Percentiles rank a stretch among this genome's conserved stretches.
Evolutionary conservation across 2,888 invertebrate genomes (phyloP).

Genomic region (Charanyca ferruginea): DNA sequence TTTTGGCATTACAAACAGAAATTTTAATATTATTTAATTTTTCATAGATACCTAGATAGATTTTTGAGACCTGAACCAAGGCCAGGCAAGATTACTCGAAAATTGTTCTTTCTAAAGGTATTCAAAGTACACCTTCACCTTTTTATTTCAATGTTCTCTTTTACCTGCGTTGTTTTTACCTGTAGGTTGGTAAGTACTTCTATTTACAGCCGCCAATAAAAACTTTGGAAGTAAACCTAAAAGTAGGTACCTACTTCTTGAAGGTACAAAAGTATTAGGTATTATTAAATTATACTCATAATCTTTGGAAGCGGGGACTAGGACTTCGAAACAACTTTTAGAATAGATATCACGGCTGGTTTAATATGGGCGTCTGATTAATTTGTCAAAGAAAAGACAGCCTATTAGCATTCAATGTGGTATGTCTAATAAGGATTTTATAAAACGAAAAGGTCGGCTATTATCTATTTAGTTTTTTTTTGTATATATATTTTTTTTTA

Average conservation of each 20-base stretch:
- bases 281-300: slow-evolving; percentile 17
- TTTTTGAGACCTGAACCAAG: not conserved
- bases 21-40: too few relatives aligned
- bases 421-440: too few relatives aligned
- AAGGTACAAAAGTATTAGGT: slow-evolving; percentile 23
- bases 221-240: slow-evolving; percentile 22
- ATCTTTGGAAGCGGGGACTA: not conserved
- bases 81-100: not conserved
- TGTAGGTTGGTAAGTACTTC: slow-evolving; percentile 6
- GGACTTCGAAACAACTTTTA: not conserved
- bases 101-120: slow-evolving; percentile 2
- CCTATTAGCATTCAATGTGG: not conserved
- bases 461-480: too few relatives aligned
- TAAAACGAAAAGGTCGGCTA: too few relatives aligned
- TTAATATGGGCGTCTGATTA: not conserved
- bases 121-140: not conserved
- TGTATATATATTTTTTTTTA: too few relatives aligned
- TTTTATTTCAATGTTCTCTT: not conserved
- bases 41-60: too few relatives aligned
- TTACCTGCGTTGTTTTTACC: slow-evolving; percentile 29
- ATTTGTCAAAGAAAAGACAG: slow-evolving; percentile 3
- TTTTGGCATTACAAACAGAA: too few relatives aligned
- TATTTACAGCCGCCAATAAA: slow-evolving; percentile 33
- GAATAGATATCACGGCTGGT: slow-evolving; percentile 2
- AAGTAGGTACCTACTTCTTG: not conserved